These are phyloP conservation scores for Brachionus koreanus DNA, from an alignment of 1,140 invertebrate species.

Conservation along the genomic window DNA sequence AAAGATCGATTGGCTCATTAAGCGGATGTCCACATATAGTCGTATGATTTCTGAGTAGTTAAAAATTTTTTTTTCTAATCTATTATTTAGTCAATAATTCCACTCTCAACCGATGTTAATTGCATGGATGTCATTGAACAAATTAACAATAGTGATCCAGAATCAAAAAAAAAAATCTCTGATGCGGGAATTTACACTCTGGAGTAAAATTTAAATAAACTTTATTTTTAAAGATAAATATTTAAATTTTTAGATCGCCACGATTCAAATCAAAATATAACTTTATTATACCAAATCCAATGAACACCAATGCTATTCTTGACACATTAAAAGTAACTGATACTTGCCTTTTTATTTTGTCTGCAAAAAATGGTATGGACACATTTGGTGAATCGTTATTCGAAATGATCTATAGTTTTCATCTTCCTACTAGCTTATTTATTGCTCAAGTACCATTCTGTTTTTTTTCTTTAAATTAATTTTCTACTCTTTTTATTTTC, in stretches of 20 bases:
- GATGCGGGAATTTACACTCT: constrained; percentile 13
- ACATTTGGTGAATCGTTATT: constrained; percentile 28
- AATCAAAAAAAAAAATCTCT: neutral
- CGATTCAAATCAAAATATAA: constrained; percentile 30
- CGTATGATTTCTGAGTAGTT: neutral
- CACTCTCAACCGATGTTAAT: constrained; percentile 39
- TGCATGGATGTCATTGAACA: constrained; percentile 21
- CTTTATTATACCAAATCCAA: constrained; percentile 39
- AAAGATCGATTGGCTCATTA: constrained; percentile 14
- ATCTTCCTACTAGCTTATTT: neutral
- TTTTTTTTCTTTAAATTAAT: neutral
- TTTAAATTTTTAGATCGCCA: neutral
- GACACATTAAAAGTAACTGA: constrained; percentile 37
- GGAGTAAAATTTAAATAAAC: constrained; percentile 6
- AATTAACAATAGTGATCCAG: neutral
- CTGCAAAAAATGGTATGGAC: constrained; percentile 31
- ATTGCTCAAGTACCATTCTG: neutral
- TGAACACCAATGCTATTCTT: neutral
- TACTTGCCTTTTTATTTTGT: constrained; percentile 31
- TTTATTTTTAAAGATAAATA: neutral
- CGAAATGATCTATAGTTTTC: constrained; percentile 26
- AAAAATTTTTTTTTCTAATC: neutral
- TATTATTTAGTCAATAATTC: constrained; percentile 15
- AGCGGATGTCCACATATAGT: constrained; percentile 26
- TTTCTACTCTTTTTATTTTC: neutral